Percentiles rank a stretch among this genome's conserved stretches.
Evolutionary conservation across 2,113 vertebrate species (phyloP).

Genomic region (Tylochromis polylepis): DNA sequence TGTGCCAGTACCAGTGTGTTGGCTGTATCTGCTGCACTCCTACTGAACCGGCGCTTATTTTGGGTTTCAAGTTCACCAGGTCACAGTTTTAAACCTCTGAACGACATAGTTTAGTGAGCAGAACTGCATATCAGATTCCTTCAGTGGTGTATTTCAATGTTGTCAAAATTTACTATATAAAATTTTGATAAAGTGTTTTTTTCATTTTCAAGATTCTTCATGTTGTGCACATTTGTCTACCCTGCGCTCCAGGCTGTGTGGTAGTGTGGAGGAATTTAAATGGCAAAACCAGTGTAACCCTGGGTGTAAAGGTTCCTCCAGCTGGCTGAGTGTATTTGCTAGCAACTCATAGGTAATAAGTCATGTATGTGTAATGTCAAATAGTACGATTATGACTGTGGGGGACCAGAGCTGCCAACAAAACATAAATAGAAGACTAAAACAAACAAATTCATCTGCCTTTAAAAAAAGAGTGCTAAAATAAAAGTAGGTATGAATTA

Average conservation of each 20-base stretch:
- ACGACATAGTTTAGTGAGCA: not conserved
- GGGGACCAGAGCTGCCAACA: not conserved
- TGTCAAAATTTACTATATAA: fast-evolving
- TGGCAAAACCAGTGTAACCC: not conserved
- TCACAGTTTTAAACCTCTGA: not conserved
- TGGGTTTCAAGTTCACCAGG: not conserved
- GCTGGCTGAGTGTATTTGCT: not conserved
- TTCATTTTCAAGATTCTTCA: not conserved
- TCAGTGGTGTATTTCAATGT: not conserved
- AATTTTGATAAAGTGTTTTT: fast-evolving
- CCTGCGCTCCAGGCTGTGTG: no score
- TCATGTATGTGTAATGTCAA: not conserved
- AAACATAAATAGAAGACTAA: not conserved
- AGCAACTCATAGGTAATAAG: fast-evolving
- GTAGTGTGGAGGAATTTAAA: not conserved
- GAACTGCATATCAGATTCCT: not conserved
- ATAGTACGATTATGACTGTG: not conserved
- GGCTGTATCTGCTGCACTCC: not conserved
- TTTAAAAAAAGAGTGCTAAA: not conserved
- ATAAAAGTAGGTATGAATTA: not conserved
- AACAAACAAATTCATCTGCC: not conserved
- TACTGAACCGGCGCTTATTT: not conserved
- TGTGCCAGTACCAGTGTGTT: not conserved
- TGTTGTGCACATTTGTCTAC: no score
- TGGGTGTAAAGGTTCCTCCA: not conserved